Evolutionary conservation across 2,888 invertebrate genomes (phyloP).

Genomic region (Dryococelus australis): DNA sequence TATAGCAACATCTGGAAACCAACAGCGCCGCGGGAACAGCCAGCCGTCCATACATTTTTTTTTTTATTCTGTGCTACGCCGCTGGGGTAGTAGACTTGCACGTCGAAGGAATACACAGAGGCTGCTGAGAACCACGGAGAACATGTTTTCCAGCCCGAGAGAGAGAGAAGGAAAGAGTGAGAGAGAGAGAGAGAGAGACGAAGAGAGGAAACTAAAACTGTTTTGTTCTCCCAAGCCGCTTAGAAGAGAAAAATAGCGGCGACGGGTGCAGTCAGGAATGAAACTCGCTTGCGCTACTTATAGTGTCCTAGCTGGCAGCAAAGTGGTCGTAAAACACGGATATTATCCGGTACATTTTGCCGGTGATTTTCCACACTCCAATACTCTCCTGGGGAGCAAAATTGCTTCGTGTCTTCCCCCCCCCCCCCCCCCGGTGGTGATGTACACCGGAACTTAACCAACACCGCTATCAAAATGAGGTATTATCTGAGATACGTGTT

Average conservation of each 20-base stretch:
- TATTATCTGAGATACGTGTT: too few species aligned
- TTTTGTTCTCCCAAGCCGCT: constrained; percentile 13
- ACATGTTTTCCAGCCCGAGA: not conserved
- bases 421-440: too few species aligned
- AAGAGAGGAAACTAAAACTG: not conserved
- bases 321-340: constrained; percentile 3
- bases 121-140: not conserved
- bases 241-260: constrained; percentile 16
- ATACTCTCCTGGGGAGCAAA: not conserved
- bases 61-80: not conserved
- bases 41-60: not conserved
- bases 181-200: not conserved
- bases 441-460: not conserved
- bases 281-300: constrained; percentile 3
- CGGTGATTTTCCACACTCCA: constrained; percentile 11
- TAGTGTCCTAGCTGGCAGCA: not conserved
- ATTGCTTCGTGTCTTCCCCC: not conserved
- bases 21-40: not conserved
- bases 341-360: constrained; percentile 1
- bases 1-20: not conserved
- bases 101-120: not conserved
- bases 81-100: not conserved
- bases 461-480: not conserved
- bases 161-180: too few species aligned
- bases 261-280: constrained; percentile 16